phyloP scores from a whole-genome alignment of 1,140 invertebrate genomes.

The Lerema accius region DNA sequence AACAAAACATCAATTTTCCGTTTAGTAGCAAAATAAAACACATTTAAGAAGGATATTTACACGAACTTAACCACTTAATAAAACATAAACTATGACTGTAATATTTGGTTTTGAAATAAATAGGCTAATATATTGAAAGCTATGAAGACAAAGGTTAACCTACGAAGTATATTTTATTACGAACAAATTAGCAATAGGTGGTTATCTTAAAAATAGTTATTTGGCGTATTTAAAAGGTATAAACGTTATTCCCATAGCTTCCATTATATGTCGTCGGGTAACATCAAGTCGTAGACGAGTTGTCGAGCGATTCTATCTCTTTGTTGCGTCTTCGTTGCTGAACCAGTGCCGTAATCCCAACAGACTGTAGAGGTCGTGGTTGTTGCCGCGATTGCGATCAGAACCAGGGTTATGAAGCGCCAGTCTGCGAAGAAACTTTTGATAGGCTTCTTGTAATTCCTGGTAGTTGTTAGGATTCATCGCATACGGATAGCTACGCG shows the following conservation, averaged over 20 bases:
- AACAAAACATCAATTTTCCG: conserved; percentile 62
- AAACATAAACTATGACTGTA: conserved; percentile 79
- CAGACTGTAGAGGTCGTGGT: conserved; percentile 73
- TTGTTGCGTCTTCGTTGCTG: conserved; percentile 71
- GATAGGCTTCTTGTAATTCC: conserved; percentile 50
- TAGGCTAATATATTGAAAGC: conserved; percentile 79
- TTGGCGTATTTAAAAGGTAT: conserved; percentile 34
- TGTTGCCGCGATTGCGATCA: conserved; percentile 52
- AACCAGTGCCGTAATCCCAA: conserved; percentile 76
- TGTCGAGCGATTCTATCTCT: conserved; percentile 66
- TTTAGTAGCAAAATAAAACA: conserved; percentile 67
- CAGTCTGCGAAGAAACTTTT: conserved; percentile 57
- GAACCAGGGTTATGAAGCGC: conserved; percentile 54
- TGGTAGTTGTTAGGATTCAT: conserved; percentile 40
- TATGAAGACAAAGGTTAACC: conserved; percentile 55
- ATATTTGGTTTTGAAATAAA: conserved; percentile 82
- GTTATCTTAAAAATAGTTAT: conserved; percentile 32
- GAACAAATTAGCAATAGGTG: conserved; percentile 20
- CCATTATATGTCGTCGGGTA: conserved; percentile 79
- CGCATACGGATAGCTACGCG: conserved; percentile 52
- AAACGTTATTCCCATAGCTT: conserved; percentile 69
- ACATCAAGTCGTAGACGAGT: conserved; percentile 70
- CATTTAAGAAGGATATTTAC: conserved; percentile 75
- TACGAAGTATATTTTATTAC: conserved; percentile 25
- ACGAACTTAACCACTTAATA: conserved; percentile 76